Base-by-base conservation (phyloP, 2,113 vertebrate genomes). In the Ornithorhynchus anatinus region DNA sequence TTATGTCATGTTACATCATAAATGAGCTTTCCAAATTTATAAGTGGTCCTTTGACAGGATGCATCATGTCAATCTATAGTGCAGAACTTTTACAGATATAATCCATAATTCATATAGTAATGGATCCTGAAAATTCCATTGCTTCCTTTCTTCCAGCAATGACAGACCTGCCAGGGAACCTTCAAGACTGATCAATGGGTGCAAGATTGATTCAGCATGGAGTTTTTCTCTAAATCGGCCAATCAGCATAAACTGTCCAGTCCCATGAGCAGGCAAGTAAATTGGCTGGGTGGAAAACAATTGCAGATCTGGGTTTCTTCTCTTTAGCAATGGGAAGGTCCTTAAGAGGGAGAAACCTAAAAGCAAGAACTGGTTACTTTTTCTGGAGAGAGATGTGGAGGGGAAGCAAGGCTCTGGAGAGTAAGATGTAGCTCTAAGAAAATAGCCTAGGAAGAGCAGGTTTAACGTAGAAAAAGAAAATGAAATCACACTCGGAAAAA, bases 71-170 rank as follows among this genome's bases (percentile, higher is more conserved):
- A 72, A 60, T 81, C 83, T 77, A 74, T 81, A 82, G 70, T 66
- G 61, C 75, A 66, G 65, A 80, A 79, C 68, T 50, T 66, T 71
- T 73, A 61, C 79, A 75, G 75, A 79, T 65, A 74, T 75, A 80
- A 82, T 87, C 75, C 69, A 88, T 79, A 82, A 85, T 82, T 87
- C 75, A 88, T 88, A 80, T 75, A 73, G 73, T 88, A 85, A 88
- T 88, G 86, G 78, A 80, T 68, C 60, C 83, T 81, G 72, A 78
- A 79, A 70, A 72, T 77, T 65, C 83, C 81, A 70, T 39, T 39
- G 63, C 78, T 78, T 77, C 70, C 78, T 82, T 64, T 59, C 69
- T 54, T 50, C 48, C 35, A 37, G 39, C 38, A 45, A 57, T 23
- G 66, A 60, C 57, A 72, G 40, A 50, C 72, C 48, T 42, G 40